Conservation (phyloP, 1,140 invertebrate genomes). For the Neomicropteryx cornuta region DNA sequence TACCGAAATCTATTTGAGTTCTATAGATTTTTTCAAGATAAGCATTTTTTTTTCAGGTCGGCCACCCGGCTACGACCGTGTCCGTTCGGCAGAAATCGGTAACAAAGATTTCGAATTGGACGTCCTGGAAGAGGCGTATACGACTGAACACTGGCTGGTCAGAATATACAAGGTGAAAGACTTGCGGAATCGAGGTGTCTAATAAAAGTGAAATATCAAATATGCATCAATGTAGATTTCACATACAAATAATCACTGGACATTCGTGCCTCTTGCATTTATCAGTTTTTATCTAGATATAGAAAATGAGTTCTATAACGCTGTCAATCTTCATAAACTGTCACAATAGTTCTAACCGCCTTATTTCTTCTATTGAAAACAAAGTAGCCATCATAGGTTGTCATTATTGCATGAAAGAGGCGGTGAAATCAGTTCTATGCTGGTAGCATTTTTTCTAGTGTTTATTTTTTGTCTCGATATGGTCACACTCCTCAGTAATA, state of each 20-base stretch:
- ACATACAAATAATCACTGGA: neutral
- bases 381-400: too few relatives aligned
- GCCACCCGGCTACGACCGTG: constrained; percentile 83
- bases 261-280: neutral
- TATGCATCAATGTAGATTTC: neutral
- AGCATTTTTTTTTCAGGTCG: constrained; percentile 50
- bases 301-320: neutral
- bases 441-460: too few relatives aligned
- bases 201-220: constrained; percentile 14
- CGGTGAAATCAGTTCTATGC: too few relatives aligned
- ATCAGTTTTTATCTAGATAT: neutral
- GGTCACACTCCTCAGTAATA: too few relatives aligned
- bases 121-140: constrained; percentile 88
- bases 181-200: constrained; percentile 70
- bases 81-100: constrained; percentile 85
- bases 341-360: too few relatives aligned
- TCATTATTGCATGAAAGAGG: too few relatives aligned
- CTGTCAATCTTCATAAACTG: neutral
- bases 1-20: too few relatives aligned
- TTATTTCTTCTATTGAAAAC: neutral
- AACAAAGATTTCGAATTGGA: constrained; percentile 92
- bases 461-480: too few relatives aligned
- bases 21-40: too few relatives aligned
- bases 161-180: constrained; percentile 93
- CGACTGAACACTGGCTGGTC: constrained; percentile 92